Percentiles rank a stretch among this genome's conserved stretches.
These are phyloP conservation scores for Xestia c-nigrum DNA, from an alignment of 2,888 invertebrate genomes.

Conservation along the genomic window DNA sequence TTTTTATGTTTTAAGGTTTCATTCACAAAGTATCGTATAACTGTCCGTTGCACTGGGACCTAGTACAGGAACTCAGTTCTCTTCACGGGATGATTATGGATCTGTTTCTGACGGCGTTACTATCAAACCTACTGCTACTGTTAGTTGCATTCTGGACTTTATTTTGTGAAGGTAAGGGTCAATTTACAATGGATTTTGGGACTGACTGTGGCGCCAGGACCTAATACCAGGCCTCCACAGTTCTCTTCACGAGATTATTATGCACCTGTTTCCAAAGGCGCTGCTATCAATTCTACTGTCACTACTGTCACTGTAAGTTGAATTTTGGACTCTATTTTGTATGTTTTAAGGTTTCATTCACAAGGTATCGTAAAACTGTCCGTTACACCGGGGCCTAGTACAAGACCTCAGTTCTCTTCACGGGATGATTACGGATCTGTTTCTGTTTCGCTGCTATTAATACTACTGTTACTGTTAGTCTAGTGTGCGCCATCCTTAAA, in stretches of 20 bases:
- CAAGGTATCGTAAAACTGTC: constrained; percentile 96
- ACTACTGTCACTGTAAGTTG: constrained; percentile 93
- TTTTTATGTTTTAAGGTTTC: neutral
- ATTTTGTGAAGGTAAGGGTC: too few relatives aligned
- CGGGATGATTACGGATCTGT: constrained; percentile 91
- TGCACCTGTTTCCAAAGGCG: constrained; percentile 97
- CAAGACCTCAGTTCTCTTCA: constrained; percentile 94
- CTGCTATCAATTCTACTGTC: constrained; percentile 96
- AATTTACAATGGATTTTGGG: constrained; percentile 94
- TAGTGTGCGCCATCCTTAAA: too few relatives aligned
- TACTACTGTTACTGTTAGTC: too few relatives aligned
- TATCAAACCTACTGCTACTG: too few relatives aligned
- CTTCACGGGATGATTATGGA: constrained; percentile 93
- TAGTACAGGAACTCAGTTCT: constrained; percentile 94
- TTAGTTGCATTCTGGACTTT: too few relatives aligned
- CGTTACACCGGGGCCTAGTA: constrained; percentile 93
- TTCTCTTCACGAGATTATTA: constrained; percentile 96
- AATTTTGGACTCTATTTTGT: neutral
- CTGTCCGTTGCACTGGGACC: constrained; percentile 93
- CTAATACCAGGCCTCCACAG: constrained; percentile 95
- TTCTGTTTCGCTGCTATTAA: constrained; percentile 92
- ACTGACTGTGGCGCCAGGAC: constrained; percentile 95
- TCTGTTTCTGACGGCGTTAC: too few relatives aligned
- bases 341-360: constrained; percentile 76
- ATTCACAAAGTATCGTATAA: constrained; percentile 96